Evolutionary conservation across 2,888 invertebrate genomes (phyloP), one percentile per base, ranked within the genome.

Genomic region (Erebia epiphron): DNA sequence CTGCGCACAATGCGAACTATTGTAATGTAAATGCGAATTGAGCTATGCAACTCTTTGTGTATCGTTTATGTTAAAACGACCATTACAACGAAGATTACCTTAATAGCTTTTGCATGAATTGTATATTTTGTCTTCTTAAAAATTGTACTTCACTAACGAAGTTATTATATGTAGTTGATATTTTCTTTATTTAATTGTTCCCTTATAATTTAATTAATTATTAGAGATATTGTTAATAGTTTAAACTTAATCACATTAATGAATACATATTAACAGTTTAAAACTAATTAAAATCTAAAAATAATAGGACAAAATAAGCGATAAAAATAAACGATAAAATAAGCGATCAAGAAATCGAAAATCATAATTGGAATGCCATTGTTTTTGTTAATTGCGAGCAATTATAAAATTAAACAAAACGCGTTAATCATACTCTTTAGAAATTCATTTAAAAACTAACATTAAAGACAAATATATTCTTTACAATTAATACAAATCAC

Each of bases 1-100:
- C 89, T 87, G 86, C 82, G 80, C 79, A 88, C 88, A 88, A 87
- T 86, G 84, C 85, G 78, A 85, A 83, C 89, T 86, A 91, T 91
- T 89, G 90, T 91, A 82, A 91, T 90, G 88, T 85, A 83, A 89
- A 90, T 89, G 84, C 80, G 81, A 83, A 86, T 83, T 86, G 80
- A 84, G 83, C 79, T 73, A 73, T 74, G 83, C 84, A 84, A 21
- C 56, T 67, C 60, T 68, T 72, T 75, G 67, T 67, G 21, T 35
- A 60, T 43, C 56, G 26, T 64, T 70, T 68, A 74, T 63, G 43
- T 62, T 41, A 41, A 68, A 56, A 67, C 35, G 3, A n/a, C 49
- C 11, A 63, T 50, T 52, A 1, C 14, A 21, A 46, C 18, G 61
- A 43, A 61, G 61, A 61, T 61, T 61, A 61, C 46, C 21, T 21